Evolutionary conservation across 1,140 invertebrate genomes (phyloP).

Genomic region (Cydia splendana): DNA sequence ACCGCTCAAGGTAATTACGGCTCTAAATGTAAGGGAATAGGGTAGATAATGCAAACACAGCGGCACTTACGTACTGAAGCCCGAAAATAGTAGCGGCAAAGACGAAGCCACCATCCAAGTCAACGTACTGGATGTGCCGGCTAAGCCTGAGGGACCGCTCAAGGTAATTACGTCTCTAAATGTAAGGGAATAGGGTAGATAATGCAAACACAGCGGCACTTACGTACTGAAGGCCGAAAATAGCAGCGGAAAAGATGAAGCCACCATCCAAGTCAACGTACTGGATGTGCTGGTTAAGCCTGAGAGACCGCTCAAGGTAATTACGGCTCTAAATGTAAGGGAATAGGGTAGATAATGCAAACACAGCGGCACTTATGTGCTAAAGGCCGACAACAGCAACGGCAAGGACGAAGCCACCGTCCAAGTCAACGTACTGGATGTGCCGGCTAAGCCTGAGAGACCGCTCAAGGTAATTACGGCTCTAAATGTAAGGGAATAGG

Average conservation of each 20-base stretch:
- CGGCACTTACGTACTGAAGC: conserved; percentile 92
- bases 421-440: conserved; percentile 92
- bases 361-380: conserved; percentile 91
- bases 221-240: conserved; percentile 95
- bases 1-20: conserved; percentile 87
- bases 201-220: conserved; percentile 86
- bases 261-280: conserved; percentile 92
- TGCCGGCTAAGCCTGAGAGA: conserved; percentile 94
- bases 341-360: conserved; percentile 71
- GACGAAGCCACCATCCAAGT: conserved; percentile 95
- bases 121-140: conserved; percentile 92
- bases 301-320: conserved; percentile 93
- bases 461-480: conserved; percentile 88
- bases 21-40: conserved; percentile 56
- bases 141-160: conserved; percentile 94
- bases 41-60: conserved; percentile 80
- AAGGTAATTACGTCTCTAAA: conserved; percentile 83
- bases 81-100: conserved; percentile 95
- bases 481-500: background rate
- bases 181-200: too few relatives aligned
- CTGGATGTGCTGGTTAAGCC: conserved; percentile 94
- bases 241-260: conserved; percentile 94
- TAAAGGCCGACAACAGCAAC: conserved; percentile 95
- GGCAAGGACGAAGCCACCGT: conserved; percentile 96
- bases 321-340: conserved; percentile 57